A percentile compares a stretch with the other conserved stretches of the same genome.
Conservation (phyloP, 1,140 invertebrate species). For the Subanguina moxae region DNA sequence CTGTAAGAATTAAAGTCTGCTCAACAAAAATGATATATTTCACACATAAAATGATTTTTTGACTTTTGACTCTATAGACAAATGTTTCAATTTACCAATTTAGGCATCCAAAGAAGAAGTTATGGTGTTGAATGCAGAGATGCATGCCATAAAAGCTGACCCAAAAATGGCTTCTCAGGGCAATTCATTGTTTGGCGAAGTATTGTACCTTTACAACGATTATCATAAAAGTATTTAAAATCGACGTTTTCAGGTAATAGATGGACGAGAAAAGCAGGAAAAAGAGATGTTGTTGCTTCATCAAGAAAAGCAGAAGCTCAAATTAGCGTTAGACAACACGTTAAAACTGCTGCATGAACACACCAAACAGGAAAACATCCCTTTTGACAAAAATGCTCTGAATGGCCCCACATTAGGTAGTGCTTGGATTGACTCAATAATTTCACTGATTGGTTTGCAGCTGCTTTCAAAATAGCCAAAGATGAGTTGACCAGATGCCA, state of each 20-base stretch:
- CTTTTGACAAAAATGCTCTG: conserved; percentile 6
- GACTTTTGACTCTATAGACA: too few relatives aligned
- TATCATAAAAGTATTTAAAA: neutral
- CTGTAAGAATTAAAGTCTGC: too few relatives aligned
- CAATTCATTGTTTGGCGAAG: conserved; percentile 30
- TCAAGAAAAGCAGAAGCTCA: conserved; percentile 6
- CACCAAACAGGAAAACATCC: neutral
- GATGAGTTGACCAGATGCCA: conserved; percentile 1
- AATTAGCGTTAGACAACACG: neutral
- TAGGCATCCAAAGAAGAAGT: conserved; percentile 5
- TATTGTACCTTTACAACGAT: neutral
- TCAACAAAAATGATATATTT: too few relatives aligned
- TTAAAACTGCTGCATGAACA: conserved; percentile 16
- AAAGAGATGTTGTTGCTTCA: conserved; percentile 13
- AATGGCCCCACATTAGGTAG: conserved; percentile 21
- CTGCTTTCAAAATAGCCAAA: conserved; percentile 1
- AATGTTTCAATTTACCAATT: neutral
- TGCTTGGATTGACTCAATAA: neutral
- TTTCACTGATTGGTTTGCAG: neutral
- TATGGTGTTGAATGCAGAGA: neutral
- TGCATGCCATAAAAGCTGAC: conserved; percentile 6
- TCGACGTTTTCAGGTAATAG: conserved; percentile 16
- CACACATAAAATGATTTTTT: too few relatives aligned
- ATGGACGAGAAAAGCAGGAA: conserved; percentile 21
- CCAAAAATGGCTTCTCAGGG: conserved; percentile 16